Percentiles rank a stretch among this genome's conserved stretches.
phyloP scores from a whole-genome alignment of 2,888 invertebrate species.

The Trachelus stipa region DNA sequence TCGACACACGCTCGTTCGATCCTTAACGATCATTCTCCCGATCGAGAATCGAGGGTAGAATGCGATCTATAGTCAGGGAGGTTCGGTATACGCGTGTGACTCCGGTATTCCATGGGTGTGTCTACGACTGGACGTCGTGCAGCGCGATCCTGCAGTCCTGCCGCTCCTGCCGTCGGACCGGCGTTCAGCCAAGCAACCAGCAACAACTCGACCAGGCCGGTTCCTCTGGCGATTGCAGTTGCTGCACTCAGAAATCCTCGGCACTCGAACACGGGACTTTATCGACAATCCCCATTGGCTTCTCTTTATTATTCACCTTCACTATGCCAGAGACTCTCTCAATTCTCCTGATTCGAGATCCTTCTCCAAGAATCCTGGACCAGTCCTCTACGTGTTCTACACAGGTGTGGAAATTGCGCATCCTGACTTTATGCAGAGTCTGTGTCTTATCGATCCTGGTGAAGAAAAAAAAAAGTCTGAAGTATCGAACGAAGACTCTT shows the following conservation, averaged over 20 bases:
- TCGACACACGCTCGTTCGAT: neutral
- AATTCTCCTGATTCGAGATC: neutral
- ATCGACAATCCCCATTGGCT: neutral
- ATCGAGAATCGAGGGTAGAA: neutral
- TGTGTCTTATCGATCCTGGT: neutral
- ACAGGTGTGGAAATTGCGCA: neutral
- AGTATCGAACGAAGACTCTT: neutral
- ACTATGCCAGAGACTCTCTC: neutral
- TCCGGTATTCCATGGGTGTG: slow-evolving; percentile 8
- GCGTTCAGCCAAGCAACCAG: neutral
- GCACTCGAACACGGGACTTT: neutral
- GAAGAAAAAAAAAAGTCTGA: neutral
- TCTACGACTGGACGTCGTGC: neutral
- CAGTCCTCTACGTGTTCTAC: neutral
- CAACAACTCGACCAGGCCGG: neutral
- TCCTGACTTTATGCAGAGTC: neutral
- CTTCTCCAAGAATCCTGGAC: neutral
- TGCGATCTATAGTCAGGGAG: neutral
- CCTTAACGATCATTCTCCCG: neutral
- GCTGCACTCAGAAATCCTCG: neutral
- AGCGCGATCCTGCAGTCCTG: neutral
- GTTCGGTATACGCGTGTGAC: neutral
- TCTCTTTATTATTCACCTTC: neutral
- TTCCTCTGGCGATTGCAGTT: neutral
- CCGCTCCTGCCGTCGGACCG: slow-evolving; percentile 1